Percentiles rank a stretch among this genome's conserved stretches.
phyloP scores from a whole-genome alignment of 2,797 vertebrate species.

The Oreonectes daqikongensis region DNA sequence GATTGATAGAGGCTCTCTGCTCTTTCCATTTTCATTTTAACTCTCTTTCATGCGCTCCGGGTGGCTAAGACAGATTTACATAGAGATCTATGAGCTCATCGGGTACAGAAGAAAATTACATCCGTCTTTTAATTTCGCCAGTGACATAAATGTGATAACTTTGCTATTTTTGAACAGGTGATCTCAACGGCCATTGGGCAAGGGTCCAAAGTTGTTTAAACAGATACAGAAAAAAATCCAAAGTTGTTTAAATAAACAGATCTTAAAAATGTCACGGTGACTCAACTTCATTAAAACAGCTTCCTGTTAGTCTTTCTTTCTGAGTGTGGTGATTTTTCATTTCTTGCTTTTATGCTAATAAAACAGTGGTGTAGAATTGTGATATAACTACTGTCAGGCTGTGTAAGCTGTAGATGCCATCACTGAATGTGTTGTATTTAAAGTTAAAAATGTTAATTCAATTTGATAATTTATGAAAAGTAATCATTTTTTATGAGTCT shows the following conservation, averaged over 20 bases:
- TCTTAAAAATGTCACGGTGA: not conserved
- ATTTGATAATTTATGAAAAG: too few species aligned
- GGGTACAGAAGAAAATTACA: not conserved
- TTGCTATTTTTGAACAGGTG: constrained; percentile 32
- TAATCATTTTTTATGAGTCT: too few species aligned
- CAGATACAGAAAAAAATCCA: not conserved
- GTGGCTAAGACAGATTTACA: constrained; percentile 31
- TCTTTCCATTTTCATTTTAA: constrained; percentile 41
- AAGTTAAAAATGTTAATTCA: too few species aligned
- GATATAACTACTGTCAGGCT: too few species aligned
- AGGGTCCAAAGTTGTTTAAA: too few species aligned
- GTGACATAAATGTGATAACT: constrained; percentile 37
- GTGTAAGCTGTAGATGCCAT: too few species aligned
- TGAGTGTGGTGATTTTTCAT: not conserved
- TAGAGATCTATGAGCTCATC: constrained; percentile 38
- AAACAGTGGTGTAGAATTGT: not conserved
- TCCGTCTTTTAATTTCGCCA: constrained; percentile 19
- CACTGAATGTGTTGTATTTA: too few species aligned
- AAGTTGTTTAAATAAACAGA: constrained; percentile 7
- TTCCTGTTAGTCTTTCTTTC: not conserved
- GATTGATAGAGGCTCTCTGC: constrained; percentile 37
- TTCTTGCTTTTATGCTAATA: not conserved
- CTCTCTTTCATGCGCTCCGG: constrained; percentile 21
- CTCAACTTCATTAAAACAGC: not conserved
- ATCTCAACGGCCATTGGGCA: constrained; percentile 1